These are phyloP conservation scores for Drosophila parvula DNA, from an alignment of 1,140 invertebrate species.

Conservation along the genomic window DNA sequence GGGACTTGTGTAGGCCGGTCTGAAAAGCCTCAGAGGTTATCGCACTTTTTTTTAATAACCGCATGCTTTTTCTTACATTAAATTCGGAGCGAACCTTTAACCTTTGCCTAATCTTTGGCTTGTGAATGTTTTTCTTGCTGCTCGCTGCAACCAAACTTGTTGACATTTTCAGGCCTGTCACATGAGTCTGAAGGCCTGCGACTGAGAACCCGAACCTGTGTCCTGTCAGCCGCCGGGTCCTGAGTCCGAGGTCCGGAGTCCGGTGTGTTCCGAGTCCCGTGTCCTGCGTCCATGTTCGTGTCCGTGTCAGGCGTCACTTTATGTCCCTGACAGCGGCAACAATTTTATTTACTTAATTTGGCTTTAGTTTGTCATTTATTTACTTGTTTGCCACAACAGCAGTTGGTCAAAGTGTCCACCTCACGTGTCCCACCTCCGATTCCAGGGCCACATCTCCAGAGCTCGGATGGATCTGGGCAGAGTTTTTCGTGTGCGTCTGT, in stretches of 20 bases:
- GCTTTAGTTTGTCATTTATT: slow-evolving; percentile 83
- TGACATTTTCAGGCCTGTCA: slow-evolving; percentile 64
- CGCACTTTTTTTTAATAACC: slow-evolving; percentile 40
- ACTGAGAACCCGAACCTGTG: slow-evolving; percentile 37
- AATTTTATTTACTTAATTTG: slow-evolving; percentile 83
- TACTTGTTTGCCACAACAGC: slow-evolving; percentile 76
- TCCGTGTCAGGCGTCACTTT: slow-evolving; percentile 76
- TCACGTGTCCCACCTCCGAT: slow-evolving; percentile 16
- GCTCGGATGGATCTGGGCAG: slow-evolving; percentile 16
- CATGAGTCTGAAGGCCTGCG: slow-evolving; percentile 31
- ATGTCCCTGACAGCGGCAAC: slow-evolving; percentile 77
- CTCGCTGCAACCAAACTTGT: slow-evolving; percentile 46
- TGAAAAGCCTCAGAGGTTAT: slow-evolving; percentile 48
- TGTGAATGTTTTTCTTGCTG: slow-evolving; percentile 8
- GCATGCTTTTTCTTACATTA: slow-evolving; percentile 11
- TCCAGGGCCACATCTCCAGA: slow-evolving; percentile 30
- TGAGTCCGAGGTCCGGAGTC: slow-evolving; percentile 43
- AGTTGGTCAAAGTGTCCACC: slow-evolving; percentile 35
- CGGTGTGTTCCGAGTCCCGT: slow-evolving; percentile 11
- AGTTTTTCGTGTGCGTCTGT: slow-evolving; percentile 60
- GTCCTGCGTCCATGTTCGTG: slow-evolving; percentile 44
- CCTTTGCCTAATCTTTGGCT: slow-evolving; percentile 39
- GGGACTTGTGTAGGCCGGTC: slow-evolving; percentile 44
- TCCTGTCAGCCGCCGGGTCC: slow-evolving; percentile 34
- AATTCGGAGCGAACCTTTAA: slow-evolving; percentile 26